A percentile compares a stretch with the other conserved stretches of the same genome.
Conservation (phyloP, 2,888 invertebrate species). For the Cistogaster globosa region DNA sequence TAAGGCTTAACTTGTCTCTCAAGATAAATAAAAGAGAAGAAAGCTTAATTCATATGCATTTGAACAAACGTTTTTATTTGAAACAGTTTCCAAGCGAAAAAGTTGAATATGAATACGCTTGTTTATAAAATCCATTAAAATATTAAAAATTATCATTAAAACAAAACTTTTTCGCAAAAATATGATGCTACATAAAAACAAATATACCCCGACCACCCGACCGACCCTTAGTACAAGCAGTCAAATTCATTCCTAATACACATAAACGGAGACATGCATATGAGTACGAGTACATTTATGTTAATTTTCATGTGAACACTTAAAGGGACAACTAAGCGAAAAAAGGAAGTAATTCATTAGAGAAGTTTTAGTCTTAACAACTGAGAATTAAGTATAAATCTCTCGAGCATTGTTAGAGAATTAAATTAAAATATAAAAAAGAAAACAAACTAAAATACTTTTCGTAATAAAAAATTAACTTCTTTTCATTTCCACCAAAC, state of each 20-base stretch:
- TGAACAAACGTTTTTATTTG: neutral
- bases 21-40: neutral
- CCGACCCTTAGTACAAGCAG: slow-evolving; percentile 6
- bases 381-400: slow-evolving; percentile 58
- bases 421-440: slow-evolving; percentile 52
- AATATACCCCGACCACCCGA: neutral
- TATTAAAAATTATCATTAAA: slow-evolving; percentile 67
- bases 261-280: neutral
- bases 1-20: slow-evolving; percentile 39
- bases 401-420: slow-evolving; percentile 53
- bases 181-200: slow-evolving; percentile 43
- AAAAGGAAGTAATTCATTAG: slow-evolving; percentile 66
- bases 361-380: slow-evolving; percentile 59
- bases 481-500: slow-evolving; percentile 44
- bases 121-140: slow-evolving; percentile 59
- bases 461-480: slow-evolving; percentile 56
- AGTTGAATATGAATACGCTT: neutral
- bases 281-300: slow-evolving; percentile 9
- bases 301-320: slow-evolving; percentile 61
- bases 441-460: slow-evolving; percentile 39
- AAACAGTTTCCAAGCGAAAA: slow-evolving; percentile 23
- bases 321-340: slow-evolving; percentile 53
- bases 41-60: neutral
- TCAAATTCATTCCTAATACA: slow-evolving; percentile 20
- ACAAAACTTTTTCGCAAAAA: slow-evolving; percentile 42